These are phyloP conservation scores for Chaetophractus vellerosus DNA, from an alignment of 2,797 vertebrate genomes.

Conservation along the genomic window DNA sequence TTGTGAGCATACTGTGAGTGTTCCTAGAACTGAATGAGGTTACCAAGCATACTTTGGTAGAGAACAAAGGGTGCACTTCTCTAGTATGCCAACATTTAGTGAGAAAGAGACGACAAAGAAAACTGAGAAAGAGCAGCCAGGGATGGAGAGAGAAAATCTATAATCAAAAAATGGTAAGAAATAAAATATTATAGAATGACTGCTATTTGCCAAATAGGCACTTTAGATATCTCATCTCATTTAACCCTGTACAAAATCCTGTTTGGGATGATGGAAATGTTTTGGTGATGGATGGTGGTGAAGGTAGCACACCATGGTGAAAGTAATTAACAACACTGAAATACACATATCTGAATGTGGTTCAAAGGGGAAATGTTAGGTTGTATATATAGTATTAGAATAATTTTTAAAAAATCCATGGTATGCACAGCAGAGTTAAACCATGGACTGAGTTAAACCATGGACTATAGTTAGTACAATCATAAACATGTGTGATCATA, in stretches of 20 bases:
- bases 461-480: too few species aligned
- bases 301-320: too few species aligned
- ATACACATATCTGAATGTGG: too few species aligned
- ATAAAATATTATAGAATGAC: not conserved
- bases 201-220: not conserved
- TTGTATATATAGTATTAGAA: too few species aligned
- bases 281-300: too few species aligned
- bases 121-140: not conserved
- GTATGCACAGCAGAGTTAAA: too few species aligned
- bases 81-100: not conserved
- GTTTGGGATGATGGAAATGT: too few species aligned
- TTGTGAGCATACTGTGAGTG: not conserved
- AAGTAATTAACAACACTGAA: too few species aligned
- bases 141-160: not conserved
- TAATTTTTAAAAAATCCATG: too few species aligned
- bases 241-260: not conserved
- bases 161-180: slow-evolving; percentile 16
- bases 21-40: not conserved
- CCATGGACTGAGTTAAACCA: too few species aligned
- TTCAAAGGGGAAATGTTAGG: too few species aligned
- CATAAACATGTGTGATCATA: too few species aligned
- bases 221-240: not conserved
- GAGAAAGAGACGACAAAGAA: not conserved
- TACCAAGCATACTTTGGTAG: not conserved
- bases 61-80: not conserved